These are phyloP conservation scores for Lepus townsendii DNA, from an alignment of 2,797 vertebrate species.

Conservation along the genomic window DNA sequence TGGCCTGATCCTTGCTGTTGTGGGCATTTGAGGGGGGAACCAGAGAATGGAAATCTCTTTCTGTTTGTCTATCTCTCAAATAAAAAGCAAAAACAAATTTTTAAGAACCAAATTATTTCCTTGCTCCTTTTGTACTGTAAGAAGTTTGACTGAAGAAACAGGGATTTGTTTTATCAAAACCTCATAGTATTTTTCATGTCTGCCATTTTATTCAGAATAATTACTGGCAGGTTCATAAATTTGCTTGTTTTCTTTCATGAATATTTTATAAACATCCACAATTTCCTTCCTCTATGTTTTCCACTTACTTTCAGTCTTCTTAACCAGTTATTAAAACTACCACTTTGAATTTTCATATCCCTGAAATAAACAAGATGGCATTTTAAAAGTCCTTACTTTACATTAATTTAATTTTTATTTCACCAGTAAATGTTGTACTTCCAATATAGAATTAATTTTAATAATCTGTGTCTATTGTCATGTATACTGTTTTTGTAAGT, in stretches of 20 bases:
- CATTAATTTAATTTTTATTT: conserved; percentile 70
- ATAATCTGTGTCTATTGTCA: conserved; percentile 61
- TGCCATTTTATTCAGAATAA: conserved; percentile 8
- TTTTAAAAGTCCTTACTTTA: conserved; percentile 26
- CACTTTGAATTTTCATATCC: background rate
- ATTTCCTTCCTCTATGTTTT: background rate
- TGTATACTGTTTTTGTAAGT: conserved; percentile 54
- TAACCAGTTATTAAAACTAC: background rate
- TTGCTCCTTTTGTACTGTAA: background rate
- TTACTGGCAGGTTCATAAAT: background rate
- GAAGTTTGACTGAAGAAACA: background rate
- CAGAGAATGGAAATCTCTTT: too few relatives aligned
- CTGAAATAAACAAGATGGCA: background rate
- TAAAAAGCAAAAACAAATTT: too few relatives aligned
- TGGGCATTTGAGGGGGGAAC: too few relatives aligned
- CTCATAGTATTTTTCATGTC: background rate
- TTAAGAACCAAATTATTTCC: conserved; percentile 52
- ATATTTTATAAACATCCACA: background rate
- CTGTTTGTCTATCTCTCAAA: too few relatives aligned
- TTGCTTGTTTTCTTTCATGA: background rate
- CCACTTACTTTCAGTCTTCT: background rate
- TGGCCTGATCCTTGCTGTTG: too few relatives aligned
- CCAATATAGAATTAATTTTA: conserved; percentile 74
- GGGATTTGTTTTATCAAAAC: background rate
- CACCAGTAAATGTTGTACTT: conserved; percentile 71